Evolutionary conservation across 2,113 vertebrate genomes (phyloP), one percentile per base, ranked within the genome.

Genomic region (Tragelaphus imberbis): DNA sequence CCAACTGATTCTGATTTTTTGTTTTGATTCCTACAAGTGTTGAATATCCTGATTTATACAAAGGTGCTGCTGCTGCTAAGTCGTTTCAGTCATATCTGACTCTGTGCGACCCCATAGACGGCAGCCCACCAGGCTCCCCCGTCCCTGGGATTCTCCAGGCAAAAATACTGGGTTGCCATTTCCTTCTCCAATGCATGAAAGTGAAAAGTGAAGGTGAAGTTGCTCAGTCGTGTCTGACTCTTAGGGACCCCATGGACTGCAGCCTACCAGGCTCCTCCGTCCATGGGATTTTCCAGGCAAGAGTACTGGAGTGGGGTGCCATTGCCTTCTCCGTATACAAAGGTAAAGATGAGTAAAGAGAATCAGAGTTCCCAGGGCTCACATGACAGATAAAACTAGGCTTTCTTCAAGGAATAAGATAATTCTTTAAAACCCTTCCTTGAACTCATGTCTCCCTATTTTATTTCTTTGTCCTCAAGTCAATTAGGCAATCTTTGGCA

Each of bases 21-120:
- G 56, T 92, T 97, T 96, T 94, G 63, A 92, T 68, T 94, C 7
- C n/a, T 97, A 84, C 30, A 80, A 90, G 80, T 44, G 40, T 17
- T 93, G 85, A 85, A 92, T 93, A 30, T 49, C 85, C 63, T 88
- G 49, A 88, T 33, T 94, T 68, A n/a, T 40, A 81, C 68, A 85
- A 65, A 86, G 10, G 49, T 12, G 44, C 44, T 44, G 40, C 44
- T 44, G 44, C 44, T 44, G 44, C 44, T 44, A 44, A 44, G 44
- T 44, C 44, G 44, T 5, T 44, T 44, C 40, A 44, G 40, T 44
- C 40, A 44, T 44, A 5, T 44, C 40, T 44, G 40, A 44, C 40
- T 44, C 40, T 44, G 5, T 44, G 40, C 5, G 40, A 44, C 40
- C 40, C 40, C 40, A 44, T 44, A 44, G 40, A 44, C 5, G 40